Conservation (phyloP, 37 sponge, comb jelly and placozoan species). For the Halichondria panicea region DNA sequence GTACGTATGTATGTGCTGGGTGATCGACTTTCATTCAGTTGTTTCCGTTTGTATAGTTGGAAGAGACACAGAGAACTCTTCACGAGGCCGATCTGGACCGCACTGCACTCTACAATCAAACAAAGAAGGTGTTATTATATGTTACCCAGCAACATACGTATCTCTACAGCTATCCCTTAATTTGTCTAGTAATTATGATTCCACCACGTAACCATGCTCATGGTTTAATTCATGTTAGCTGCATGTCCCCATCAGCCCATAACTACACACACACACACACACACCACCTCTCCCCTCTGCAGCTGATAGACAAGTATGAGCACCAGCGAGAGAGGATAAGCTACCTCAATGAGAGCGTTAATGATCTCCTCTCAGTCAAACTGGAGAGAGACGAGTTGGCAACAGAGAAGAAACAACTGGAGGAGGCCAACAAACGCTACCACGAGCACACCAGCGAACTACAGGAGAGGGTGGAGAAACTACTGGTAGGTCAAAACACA, state of each 20-base stretch:
- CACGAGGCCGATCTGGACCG: conserved; percentile 47
- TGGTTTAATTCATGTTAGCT: no score
- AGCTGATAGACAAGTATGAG: conserved; percentile 19
- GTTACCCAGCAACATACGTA: background rate
- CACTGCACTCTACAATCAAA: conserved; percentile 35
- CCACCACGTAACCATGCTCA: no score
- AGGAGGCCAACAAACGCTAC: conserved; percentile 45
- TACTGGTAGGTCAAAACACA: conserved; percentile 39
- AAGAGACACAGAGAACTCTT: conserved; percentile 21
- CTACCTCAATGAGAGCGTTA: conserved; percentile 8
- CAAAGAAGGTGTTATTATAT: conserved; percentile 9
- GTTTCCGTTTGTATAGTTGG: conserved; percentile 9
- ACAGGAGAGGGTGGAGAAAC: conserved; percentile 16
- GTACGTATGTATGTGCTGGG: no score
- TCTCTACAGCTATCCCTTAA: background rate
- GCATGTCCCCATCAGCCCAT: no score
- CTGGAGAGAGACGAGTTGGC: conserved; percentile 35
- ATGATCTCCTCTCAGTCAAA: conserved; percentile 28
- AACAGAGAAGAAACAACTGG: conserved; percentile 41
- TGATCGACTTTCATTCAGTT: background rate
- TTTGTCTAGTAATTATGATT: background rate
- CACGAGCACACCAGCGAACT: conserved; percentile 31
- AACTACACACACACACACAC: no score
- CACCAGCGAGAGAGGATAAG: conserved; percentile 3
- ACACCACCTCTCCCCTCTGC: background rate